These are phyloP conservation scores for Lithophane leautieri DNA, from an alignment of 2,888 invertebrate species.

Conservation along the genomic window DNA sequence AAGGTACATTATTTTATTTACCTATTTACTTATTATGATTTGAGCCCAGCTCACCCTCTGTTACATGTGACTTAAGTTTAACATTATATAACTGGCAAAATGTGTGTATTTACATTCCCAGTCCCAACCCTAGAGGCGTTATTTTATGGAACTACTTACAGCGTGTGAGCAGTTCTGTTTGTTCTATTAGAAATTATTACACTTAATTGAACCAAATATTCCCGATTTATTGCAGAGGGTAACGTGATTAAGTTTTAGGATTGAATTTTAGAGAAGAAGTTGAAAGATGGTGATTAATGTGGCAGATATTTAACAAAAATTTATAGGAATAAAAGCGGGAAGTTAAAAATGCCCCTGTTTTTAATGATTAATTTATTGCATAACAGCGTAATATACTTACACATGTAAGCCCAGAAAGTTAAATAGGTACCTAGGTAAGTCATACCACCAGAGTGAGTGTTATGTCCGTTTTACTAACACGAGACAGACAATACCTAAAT, in stretches of 20 bases:
- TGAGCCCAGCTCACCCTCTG: slow-evolving; percentile 3
- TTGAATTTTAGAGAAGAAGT: neutral
- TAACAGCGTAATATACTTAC: neutral
- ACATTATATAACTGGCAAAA: neutral
- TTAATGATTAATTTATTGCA: neutral
- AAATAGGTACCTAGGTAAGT: neutral
- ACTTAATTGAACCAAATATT: neutral
- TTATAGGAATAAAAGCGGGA: neutral
- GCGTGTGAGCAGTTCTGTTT: neutral
- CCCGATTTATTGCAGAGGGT: neutral
- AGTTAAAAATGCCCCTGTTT: neutral
- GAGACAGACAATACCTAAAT: too few relatives aligned
- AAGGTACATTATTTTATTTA: slow-evolving; percentile 28
- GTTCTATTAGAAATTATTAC: neutral
- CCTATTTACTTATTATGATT: slow-evolving; percentile 3
- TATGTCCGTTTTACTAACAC: too few relatives aligned
- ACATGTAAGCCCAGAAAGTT: neutral
- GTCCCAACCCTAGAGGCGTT: slow-evolving; percentile 17
- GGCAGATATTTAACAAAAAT: neutral
- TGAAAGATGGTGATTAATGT: neutral
- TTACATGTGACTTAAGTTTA: slow-evolving; percentile 16
- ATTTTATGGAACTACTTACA: neutral
- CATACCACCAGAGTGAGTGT: neutral
- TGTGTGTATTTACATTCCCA: slow-evolving; percentile 11
- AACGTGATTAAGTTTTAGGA: neutral